Evolutionary conservation across 92 coral and sea anemone species (phyloP).

Genomic region (Nematostella vectensis): DNA sequence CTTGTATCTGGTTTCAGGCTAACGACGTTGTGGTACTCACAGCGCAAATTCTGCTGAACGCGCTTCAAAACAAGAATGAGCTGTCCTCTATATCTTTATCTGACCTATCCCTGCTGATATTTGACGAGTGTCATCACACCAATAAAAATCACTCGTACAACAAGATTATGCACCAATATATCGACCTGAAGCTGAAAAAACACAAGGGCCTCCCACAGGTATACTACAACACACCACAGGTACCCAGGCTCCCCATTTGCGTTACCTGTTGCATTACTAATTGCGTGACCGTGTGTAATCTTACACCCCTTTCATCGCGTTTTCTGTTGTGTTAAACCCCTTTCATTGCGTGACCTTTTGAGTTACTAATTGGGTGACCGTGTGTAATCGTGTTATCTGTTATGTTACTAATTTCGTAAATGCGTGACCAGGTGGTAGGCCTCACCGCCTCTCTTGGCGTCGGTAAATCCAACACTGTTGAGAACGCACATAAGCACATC

Average conservation of each 20-base stretch:
- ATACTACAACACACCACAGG: too few relatives aligned
- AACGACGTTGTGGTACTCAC: constrained; percentile 42
- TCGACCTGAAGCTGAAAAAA: constrained; percentile 7
- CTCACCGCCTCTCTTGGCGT: constrained; percentile 72
- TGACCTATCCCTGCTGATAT: constrained; percentile 18
- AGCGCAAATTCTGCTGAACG: constrained; percentile 40
- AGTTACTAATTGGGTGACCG: too few relatives aligned
- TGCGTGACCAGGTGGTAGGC: constrained; percentile 49
- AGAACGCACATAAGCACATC: constrained; percentile 34
- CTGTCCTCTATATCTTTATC: neutral
- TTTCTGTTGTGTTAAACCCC: too few relatives aligned
- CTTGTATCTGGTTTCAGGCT: too few relatives aligned
- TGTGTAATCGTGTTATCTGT: too few relatives aligned
- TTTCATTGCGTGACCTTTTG: too few relatives aligned
- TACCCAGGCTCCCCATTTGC: too few relatives aligned
- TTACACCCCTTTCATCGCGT: too few relatives aligned
- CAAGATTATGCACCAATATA: constrained; percentile 18
- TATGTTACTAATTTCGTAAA: too few relatives aligned
- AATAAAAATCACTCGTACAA: constrained; percentile 22
- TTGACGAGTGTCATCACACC: constrained; percentile 37
- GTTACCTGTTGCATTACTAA: too few relatives aligned
- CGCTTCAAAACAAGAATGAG: constrained; percentile 9
- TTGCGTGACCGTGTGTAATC: too few relatives aligned
- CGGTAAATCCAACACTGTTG: constrained; percentile 34
- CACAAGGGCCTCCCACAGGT: constrained; percentile 40